phyloP scores from a whole-genome alignment of 2,113 vertebrate species.

The Opisthocomus hoazin region DNA sequence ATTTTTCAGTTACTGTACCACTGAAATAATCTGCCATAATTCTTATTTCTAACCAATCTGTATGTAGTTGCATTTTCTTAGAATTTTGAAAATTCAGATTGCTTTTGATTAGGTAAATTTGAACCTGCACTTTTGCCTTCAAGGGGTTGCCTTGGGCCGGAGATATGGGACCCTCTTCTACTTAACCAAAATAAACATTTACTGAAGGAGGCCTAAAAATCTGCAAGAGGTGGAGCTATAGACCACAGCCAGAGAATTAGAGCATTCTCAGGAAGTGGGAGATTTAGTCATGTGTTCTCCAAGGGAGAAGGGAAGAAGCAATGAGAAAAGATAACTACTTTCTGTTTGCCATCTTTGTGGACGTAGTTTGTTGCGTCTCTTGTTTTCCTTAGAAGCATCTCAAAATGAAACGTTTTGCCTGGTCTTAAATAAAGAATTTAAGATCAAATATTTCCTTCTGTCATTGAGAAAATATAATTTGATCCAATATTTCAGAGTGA shows the following conservation, averaged over 20 bases:
- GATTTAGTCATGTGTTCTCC: neutral
- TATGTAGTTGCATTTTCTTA: neutral
- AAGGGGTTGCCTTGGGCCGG: neutral
- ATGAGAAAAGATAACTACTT: neutral
- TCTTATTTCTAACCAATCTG: neutral
- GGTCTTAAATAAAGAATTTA: neutral
- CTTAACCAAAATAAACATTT: neutral
- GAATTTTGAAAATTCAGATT: neutral
- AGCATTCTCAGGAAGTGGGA: neutral
- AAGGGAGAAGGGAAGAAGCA: neutral
- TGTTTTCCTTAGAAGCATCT: neutral
- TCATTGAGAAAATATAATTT: neutral
- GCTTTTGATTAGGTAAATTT: neutral
- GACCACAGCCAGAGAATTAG: neutral
- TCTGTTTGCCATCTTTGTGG: neutral
- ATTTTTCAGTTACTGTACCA: too few relatives aligned
- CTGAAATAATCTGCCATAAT: neutral
- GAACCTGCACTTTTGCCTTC: neutral
- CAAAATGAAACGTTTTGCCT: neutral
- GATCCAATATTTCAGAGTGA: neutral
- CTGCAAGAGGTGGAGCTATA: neutral
- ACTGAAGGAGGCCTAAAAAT: neutral
- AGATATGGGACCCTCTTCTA: neutral
- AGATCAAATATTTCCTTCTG: neutral
- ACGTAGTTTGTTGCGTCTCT: neutral